phyloP scores from a whole-genome alignment of 2,797 vertebrate species.

The Acridotheres tristis region DNA sequence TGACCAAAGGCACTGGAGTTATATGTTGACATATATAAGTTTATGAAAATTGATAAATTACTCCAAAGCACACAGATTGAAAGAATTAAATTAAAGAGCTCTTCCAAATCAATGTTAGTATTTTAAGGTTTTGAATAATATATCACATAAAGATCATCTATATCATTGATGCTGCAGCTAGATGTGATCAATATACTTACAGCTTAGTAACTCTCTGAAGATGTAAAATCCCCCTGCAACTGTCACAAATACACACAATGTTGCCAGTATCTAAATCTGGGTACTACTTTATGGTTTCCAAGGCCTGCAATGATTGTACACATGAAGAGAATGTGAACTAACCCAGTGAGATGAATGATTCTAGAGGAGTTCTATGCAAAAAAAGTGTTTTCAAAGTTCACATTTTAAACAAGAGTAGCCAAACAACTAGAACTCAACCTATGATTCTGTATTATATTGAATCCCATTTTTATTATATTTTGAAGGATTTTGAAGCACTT shows the following conservation, averaged over 20 bases:
- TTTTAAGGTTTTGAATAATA: background rate
- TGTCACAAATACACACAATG: background rate
- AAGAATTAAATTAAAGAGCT: background rate
- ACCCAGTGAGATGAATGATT: background rate
- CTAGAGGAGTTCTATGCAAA: background rate
- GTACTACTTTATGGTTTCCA: background rate
- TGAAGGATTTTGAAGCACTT: background rate
- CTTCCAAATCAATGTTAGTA: background rate
- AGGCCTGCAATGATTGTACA: background rate
- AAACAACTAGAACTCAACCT: background rate
- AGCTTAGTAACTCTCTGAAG: background rate
- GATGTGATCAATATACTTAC: background rate
- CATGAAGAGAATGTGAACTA: background rate
- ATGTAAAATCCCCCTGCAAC: background rate
- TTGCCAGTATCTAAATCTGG: background rate
- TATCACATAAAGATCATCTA: background rate
- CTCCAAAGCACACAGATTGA: background rate
- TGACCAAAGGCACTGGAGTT: background rate
- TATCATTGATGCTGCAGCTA: background rate
- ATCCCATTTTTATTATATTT: background rate
- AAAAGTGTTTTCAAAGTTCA: background rate
- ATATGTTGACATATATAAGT: background rate
- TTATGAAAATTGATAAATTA: background rate
- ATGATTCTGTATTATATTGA: background rate
- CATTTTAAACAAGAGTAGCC: background rate